phyloP scores from a whole-genome alignment of 2,113 vertebrate genomes.

The Shinisaurus crocodilurus region DNA sequence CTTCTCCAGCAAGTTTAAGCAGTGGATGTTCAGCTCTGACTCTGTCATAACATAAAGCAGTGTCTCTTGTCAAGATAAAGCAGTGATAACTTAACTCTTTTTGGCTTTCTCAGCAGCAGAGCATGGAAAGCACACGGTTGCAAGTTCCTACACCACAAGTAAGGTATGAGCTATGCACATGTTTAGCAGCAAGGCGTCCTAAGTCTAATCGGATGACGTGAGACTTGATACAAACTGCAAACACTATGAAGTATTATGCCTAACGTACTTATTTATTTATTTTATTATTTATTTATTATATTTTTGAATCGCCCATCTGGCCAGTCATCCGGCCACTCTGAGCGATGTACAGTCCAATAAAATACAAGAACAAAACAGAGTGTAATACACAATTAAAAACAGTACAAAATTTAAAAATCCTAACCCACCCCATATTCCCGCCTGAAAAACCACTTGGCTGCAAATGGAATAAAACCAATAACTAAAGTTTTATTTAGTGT shows the following conservation, averaged over 20 bases:
- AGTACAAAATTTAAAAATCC: no score
- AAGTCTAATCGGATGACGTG: background rate
- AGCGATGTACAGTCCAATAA: no score
- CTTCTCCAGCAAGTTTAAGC: background rate
- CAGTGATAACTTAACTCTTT: constrained; percentile 23
- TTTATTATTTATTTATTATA: no score
- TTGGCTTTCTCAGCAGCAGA: constrained; percentile 72
- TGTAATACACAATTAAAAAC: no score
- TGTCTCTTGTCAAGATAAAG: background rate
- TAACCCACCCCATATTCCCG: no score
- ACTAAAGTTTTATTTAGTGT: background rate
- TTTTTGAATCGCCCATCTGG: no score
- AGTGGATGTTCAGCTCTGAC: background rate
- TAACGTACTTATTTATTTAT: background rate
- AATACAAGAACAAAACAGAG: no score
- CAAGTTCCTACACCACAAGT: constrained; percentile 77
- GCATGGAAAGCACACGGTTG: constrained; percentile 73
- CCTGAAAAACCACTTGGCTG: no score
- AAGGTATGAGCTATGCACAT: constrained; percentile 69
- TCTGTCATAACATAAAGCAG: background rate
- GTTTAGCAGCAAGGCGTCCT: background rate
- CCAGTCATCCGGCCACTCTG: no score
- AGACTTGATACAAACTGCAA: background rate
- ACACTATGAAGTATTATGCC: background rate
- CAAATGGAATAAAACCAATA: background rate